These are phyloP conservation scores for Pelobates fuscus DNA, from an alignment of 2,113 vertebrate genomes.

Conservation along the genomic window DNA sequence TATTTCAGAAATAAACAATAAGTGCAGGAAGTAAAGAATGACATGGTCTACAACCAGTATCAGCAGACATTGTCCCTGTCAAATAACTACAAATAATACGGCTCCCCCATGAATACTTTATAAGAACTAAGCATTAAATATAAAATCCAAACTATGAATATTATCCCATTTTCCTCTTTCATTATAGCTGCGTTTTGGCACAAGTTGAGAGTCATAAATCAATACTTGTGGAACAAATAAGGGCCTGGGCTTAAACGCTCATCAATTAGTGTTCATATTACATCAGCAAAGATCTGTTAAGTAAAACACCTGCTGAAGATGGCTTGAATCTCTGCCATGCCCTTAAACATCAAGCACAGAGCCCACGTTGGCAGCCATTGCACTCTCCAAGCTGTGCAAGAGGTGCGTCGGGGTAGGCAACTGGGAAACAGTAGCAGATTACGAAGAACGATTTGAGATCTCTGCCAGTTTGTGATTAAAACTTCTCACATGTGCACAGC, in stretches of 20 bases:
- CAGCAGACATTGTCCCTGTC: too few relatives aligned
- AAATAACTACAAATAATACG: too few relatives aligned
- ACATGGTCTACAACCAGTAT: too few relatives aligned
- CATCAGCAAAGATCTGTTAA: constrained; percentile 10
- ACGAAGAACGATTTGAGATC: constrained; percentile 2
- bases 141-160: not conserved
- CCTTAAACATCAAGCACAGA: constrained; percentile 9
- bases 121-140: too few relatives aligned
- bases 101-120: too few relatives aligned
- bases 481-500: constrained; percentile 59
- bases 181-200: not conserved
- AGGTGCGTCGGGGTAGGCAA: too few relatives aligned
- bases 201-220: not conserved
- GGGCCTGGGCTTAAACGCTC: not conserved
- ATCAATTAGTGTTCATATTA: constrained; percentile 27
- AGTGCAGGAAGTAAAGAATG: too few relatives aligned
- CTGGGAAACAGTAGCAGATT: not conserved
- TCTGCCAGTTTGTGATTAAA: constrained; percentile 48
- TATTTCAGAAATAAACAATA: too few relatives aligned
- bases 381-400: not conserved
- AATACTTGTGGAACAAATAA: constrained; percentile 3
- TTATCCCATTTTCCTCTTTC: constrained; percentile 1
- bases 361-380: not conserved
- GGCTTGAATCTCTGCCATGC: constrained; percentile 3
- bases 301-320: constrained; percentile 9